These are phyloP conservation scores for Etheostoma nigrum DNA, from an alignment of 2,797 vertebrate species.

Conservation along the genomic window DNA sequence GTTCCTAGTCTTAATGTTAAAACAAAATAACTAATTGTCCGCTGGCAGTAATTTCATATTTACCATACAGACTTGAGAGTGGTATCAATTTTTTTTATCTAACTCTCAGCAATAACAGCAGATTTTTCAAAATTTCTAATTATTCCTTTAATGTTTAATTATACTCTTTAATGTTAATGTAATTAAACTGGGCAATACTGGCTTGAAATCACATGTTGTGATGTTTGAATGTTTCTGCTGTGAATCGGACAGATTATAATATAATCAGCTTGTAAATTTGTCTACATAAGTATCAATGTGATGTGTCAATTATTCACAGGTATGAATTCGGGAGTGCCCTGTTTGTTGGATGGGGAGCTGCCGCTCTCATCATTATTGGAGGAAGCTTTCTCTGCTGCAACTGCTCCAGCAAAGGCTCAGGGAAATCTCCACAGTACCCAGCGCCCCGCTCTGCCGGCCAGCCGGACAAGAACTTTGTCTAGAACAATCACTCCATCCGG, in stretches of 20 bases:
- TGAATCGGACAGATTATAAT: not conserved
- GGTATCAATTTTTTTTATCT: too few relatives aligned
- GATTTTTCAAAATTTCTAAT: not conserved
- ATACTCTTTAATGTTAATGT: not conserved
- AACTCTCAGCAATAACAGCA: not conserved
- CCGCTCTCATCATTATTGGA: constrained; percentile 89
- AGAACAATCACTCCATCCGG: constrained; percentile 25
- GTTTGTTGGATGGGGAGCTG: constrained; percentile 93
- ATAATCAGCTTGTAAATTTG: not conserved
- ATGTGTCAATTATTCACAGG: constrained; percentile 73
- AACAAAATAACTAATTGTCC: not conserved
- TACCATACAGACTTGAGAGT: too few relatives aligned
- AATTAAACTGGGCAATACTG: not conserved
- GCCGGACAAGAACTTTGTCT: constrained; percentile 87
- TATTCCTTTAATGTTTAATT: not conserved
- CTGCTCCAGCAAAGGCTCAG: constrained; percentile 71
- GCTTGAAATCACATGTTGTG: not conserved
- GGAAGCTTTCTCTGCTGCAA: constrained; percentile 92
- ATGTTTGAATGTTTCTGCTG: not conserved
- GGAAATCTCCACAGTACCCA: constrained; percentile 66
- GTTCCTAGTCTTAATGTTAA: constrained; percentile 5
- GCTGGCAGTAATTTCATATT: too few relatives aligned
- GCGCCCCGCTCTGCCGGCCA: constrained; percentile 65
- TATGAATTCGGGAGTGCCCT: constrained; percentile 95
- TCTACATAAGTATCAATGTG: not conserved